Evolutionary conservation across 2,797 vertebrate genomes (phyloP).

Genomic region (Anolis apletophallus): DNA sequence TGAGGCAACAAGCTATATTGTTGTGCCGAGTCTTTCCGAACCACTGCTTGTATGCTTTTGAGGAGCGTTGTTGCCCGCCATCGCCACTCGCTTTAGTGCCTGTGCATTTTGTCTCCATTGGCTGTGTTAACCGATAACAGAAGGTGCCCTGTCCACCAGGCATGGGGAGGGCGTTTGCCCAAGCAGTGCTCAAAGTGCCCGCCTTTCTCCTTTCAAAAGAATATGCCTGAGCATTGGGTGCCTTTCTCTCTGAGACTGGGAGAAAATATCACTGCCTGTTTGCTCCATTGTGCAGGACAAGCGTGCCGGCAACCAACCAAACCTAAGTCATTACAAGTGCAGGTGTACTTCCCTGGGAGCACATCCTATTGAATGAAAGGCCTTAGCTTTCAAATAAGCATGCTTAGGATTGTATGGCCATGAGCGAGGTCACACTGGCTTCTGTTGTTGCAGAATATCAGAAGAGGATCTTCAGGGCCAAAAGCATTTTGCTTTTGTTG

Average conservation of each 20-base stretch:
- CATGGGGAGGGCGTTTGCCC: not conserved
- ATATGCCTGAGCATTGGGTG: not conserved
- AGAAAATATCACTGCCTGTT: not conserved
- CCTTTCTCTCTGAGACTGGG: not conserved
- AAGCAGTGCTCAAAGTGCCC: not conserved
- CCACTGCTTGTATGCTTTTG: constrained; percentile 10
- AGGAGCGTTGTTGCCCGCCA: not conserved
- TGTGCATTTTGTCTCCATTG: constrained; percentile 20
- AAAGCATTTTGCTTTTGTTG: not conserved
- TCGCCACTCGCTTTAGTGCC: constrained; percentile 30
- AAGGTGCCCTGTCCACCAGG: not conserved
- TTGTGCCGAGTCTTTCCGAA: not conserved
- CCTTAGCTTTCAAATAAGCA: not conserved
- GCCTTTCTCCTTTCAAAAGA: not conserved
- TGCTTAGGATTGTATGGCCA: not conserved
- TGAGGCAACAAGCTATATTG: not conserved
- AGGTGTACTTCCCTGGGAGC: not conserved
- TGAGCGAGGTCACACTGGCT: not conserved
- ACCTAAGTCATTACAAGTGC: not conserved
- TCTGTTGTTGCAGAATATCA: not conserved
- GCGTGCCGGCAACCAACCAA: not conserved
- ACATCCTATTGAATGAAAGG: not conserved
- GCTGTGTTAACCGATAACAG: constrained; percentile 6
- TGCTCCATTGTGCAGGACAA: not conserved
- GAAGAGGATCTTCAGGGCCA: no score